Conservation (phyloP, 2,888 invertebrate species). For the Eupeodes luniger region DNA sequence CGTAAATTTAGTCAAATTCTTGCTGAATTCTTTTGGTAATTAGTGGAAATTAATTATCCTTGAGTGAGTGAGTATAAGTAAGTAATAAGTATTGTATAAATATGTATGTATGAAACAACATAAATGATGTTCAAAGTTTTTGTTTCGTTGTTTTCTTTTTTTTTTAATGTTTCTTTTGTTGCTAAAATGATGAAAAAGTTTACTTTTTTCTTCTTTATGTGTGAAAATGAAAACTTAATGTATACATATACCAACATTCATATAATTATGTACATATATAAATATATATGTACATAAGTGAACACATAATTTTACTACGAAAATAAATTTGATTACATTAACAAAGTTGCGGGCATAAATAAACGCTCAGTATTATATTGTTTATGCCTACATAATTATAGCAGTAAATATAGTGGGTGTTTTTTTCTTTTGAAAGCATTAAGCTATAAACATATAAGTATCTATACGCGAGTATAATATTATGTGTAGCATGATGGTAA, state of each 20-base stretch:
- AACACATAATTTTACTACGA: slow-evolving; percentile 31
- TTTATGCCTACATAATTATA: slow-evolving; percentile 46
- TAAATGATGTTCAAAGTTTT: slow-evolving; percentile 18
- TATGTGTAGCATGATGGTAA: slow-evolving; percentile 29
- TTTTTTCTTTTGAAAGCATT: not conserved
- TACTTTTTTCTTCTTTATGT: not conserved
- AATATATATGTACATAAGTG: not conserved
- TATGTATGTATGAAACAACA: slow-evolving; percentile 60
- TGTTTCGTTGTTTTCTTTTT: slow-evolving; percentile 30
- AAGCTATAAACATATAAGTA: not conserved
- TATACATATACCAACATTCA: not conserved
- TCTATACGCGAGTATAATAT: too few relatives aligned
- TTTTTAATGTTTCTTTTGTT: not conserved
- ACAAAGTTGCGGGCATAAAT: slow-evolving; percentile 36
- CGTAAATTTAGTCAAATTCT: slow-evolving; percentile 47
- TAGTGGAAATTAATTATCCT: slow-evolving; percentile 72
- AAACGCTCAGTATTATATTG: slow-evolving; percentile 29
- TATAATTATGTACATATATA: not conserved
- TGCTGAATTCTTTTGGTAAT: slow-evolving; percentile 68
- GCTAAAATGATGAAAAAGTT: slow-evolving; percentile 17
- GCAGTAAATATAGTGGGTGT: slow-evolving; percentile 33
- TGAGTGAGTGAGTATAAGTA: slow-evolving; percentile 8
- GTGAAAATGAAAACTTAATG: slow-evolving; percentile 16
- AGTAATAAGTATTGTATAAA: slow-evolving; percentile 36
- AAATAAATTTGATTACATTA: slow-evolving; percentile 42